Evolutionary conservation across 2,797 vertebrate species (phyloP).

Genomic region (Sebastes baramenuke): DNA sequence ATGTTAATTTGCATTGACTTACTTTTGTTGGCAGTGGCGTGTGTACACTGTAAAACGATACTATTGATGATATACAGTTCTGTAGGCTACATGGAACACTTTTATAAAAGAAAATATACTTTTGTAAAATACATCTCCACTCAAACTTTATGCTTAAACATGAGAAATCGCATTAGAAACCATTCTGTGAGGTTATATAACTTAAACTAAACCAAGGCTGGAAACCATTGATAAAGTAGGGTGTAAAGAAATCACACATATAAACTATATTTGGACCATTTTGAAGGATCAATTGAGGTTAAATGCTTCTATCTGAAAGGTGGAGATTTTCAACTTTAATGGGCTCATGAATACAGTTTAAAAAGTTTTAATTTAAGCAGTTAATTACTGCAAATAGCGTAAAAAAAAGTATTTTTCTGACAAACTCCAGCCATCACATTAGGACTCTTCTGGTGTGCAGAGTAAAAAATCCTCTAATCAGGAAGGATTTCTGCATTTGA

Average conservation of each 20-base stretch:
- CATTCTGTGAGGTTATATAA: too few relatives aligned
- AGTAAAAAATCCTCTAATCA: background rate
- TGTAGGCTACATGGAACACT: too few relatives aligned
- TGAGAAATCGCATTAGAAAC: too few relatives aligned
- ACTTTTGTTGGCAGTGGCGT: background rate
- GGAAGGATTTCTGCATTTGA: background rate
- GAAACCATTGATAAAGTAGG: background rate
- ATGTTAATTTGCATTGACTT: background rate
- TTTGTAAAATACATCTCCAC: background rate
- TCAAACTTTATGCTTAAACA: background rate
- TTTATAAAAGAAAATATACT: too few relatives aligned
- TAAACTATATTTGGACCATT: too few relatives aligned
- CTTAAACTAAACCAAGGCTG: too few relatives aligned
- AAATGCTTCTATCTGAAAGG: background rate
- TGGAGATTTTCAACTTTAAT: background rate
- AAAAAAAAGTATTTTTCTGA: background rate
- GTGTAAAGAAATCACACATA: background rate
- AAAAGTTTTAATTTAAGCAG: background rate
- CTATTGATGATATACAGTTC: too few relatives aligned
- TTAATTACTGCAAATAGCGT: constrained; percentile 9
- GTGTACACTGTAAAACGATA: too few relatives aligned
- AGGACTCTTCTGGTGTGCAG: background rate
- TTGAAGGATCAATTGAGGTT: too few relatives aligned
- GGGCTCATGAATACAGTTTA: background rate
- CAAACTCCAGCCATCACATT: background rate